A percentile compares a stretch with the other conserved stretches of the same genome.
Conservation (phyloP, 2,797 vertebrate genomes). For the Enteromius radiatus region DNA sequence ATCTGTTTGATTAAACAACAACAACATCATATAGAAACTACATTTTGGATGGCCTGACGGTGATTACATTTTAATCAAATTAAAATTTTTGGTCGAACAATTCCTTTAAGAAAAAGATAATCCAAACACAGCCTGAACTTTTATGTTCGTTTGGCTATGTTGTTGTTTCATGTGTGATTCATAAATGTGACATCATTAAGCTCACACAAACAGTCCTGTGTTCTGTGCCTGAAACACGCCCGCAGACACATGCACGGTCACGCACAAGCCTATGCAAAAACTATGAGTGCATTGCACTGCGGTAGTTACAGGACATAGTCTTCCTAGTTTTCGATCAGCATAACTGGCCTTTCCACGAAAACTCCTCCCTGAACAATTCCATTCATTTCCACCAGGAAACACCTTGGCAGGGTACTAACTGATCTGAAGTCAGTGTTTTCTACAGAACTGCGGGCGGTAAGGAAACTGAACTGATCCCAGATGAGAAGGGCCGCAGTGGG, state of each 20-base stretch:
- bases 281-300: background rate
- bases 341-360: background rate
- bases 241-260: conserved; percentile 1
- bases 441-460: background rate
- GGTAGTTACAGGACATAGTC: background rate
- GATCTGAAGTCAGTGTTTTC: conserved; percentile 9
- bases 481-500: background rate
- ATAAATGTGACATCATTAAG: conserved; percentile 8
- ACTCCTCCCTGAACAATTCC: conserved; percentile 41
- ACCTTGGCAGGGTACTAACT: background rate
- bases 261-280: conserved; percentile 7
- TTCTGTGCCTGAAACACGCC: background rate
- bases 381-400: conserved; percentile 45
- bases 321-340: conserved; percentile 11
- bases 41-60: background rate
- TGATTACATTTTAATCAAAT: background rate
- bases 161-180: background rate
- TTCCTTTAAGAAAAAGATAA: background rate
- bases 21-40: background rate
- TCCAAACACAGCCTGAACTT: background rate
- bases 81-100: background rate
- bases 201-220: background rate
- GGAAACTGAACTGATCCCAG: conserved; percentile 1
- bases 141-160: background rate
- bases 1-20: background rate